phyloP scores from a whole-genome alignment of 1,140 invertebrate species.

The Drosophila eugracilis region DNA sequence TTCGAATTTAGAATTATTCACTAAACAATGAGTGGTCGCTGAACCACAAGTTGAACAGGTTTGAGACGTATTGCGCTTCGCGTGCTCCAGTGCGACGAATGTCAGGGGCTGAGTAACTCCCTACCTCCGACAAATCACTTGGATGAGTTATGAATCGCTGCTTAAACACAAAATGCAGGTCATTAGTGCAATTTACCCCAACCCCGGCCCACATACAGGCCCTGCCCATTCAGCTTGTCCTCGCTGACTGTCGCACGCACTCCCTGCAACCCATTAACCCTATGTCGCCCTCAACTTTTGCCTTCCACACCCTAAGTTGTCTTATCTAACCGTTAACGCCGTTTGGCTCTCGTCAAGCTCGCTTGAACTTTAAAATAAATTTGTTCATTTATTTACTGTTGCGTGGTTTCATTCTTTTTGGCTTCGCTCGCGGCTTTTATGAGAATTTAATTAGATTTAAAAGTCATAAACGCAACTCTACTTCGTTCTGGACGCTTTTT shows the following conservation, averaged over 20 bases:
- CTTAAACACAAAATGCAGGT: conserved; percentile 68
- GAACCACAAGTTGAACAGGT: conserved; percentile 26
- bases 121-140: conserved; percentile 2
- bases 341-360: conserved; percentile 11
- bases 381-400: conserved; percentile 53
- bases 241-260: conserved; percentile 37
- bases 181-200: conserved; percentile 59
- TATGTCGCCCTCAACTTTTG: conserved; percentile 27
- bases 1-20: conserved; percentile 7
- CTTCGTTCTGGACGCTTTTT: neutral
- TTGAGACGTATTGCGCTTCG: conserved; percentile 6
- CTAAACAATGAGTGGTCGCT: conserved; percentile 15
- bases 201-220: neutral
- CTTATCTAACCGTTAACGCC: conserved; percentile 17
- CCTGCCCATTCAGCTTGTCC: neutral
- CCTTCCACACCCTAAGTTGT: neutral
- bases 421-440: conserved; percentile 41
- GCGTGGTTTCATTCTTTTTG: conserved; percentile 19
- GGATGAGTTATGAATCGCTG: conserved; percentile 28
- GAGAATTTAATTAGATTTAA: conserved; percentile 76
- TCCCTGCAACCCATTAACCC: conserved; percentile 49
- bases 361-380: conserved; percentile 55
- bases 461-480: conserved; percentile 62
- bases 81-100: conserved; percentile 16
- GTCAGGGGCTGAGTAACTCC: conserved; percentile 10